Evolutionary conservation across 2,797 vertebrate genomes (phyloP), one percentile per base, ranked within the genome.

Genomic region (Selene dorsalis): DNA sequence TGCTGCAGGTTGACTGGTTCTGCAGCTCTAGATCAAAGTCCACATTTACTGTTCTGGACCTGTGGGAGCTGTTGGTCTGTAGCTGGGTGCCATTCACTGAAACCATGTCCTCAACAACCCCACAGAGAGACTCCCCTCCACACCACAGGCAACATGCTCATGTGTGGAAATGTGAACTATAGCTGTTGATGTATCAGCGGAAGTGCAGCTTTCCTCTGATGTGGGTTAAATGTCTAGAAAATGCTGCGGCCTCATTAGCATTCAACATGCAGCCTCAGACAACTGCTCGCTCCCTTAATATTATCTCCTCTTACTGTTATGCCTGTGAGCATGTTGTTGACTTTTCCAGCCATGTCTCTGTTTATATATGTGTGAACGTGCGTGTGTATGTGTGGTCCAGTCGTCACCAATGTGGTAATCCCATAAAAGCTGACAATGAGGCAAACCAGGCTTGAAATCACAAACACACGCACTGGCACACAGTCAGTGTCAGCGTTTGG

Each of bases 221-320:
- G 86, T 85, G 72, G 86, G 83, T 87, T 79, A 84, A 90, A 82
- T 82, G 86, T 79, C 72, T 86, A 80, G 80, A 86, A 82, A 82
- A 61, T 87, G 77, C 77, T 80, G 67, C 55, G 71, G 80, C 82
- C 82, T 88, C 74, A 85, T 92, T 91, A 77, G 72, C 69, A 92
- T 91, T 89, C 84, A 77, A 77, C 79, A 78, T 79, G 70, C 75
- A 60, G 66, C 56, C 67, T 81, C 69, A 72, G 78, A 79, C 78
- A 55, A 53, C 77, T 77, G 82, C 72, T 55, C 79, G 75, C 67
- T 78, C 82, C 62, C 24, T 59, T 82, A 63, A 84, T 84, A 75
- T 79, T 73, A 83, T 82, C 65, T 64, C 39, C 69, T 56, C 6
- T 79, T 85, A 70, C 76, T 59, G 38, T 73, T 70, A 39, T 56